Conservation (phyloP, 2,888 invertebrate species). For the Agonopterix alstromeriana region DNA sequence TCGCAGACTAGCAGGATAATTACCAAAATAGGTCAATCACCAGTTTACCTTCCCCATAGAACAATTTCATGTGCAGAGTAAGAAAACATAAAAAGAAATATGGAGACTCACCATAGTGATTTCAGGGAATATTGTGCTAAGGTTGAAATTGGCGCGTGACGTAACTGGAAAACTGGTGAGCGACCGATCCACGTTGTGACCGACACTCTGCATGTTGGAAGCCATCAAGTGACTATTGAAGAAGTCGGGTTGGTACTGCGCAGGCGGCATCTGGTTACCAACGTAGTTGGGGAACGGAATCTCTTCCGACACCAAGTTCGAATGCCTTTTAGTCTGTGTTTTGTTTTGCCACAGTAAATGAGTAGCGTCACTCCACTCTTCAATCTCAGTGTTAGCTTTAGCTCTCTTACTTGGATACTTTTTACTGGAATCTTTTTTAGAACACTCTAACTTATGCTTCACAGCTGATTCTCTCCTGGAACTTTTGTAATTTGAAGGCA, state of each 20-base stretch:
- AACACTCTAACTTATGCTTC: slow-evolving; percentile 67
- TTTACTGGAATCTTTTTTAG: slow-evolving; percentile 64
- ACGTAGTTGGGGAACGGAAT: slow-evolving; percentile 59
- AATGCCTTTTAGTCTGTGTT: slow-evolving; percentile 43
- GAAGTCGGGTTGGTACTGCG: slow-evolving; percentile 63
- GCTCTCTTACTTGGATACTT: slow-evolving; percentile 62
- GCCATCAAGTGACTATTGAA: slow-evolving; percentile 64
- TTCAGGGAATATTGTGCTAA: slow-evolving; percentile 90
- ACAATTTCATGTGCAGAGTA: neutral
- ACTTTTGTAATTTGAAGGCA: slow-evolving; percentile 45
- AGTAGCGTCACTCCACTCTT: slow-evolving; percentile 59
- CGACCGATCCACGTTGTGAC: slow-evolving; percentile 51
- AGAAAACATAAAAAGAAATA: neutral
- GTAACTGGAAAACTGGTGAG: slow-evolving; percentile 54
- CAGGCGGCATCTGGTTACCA: slow-evolving; percentile 57
- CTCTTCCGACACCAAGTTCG: slow-evolving; percentile 56
- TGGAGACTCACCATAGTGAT: slow-evolving; percentile 78
- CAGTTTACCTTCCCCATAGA: too few relatives aligned
- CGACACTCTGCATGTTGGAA: slow-evolving; percentile 52
- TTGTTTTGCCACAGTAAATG: slow-evolving; percentile 65
- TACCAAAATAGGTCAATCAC: too few relatives aligned
- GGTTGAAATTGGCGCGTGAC: slow-evolving; percentile 84
- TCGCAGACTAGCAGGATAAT: too few relatives aligned
- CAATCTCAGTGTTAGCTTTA: slow-evolving; percentile 49
- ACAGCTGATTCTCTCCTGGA: slow-evolving; percentile 56